Evolutionary conservation across 2,797 vertebrate genomes (phyloP), one percentile per base, ranked within the genome.

Genomic region (Peromyscus eremicus): DNA sequence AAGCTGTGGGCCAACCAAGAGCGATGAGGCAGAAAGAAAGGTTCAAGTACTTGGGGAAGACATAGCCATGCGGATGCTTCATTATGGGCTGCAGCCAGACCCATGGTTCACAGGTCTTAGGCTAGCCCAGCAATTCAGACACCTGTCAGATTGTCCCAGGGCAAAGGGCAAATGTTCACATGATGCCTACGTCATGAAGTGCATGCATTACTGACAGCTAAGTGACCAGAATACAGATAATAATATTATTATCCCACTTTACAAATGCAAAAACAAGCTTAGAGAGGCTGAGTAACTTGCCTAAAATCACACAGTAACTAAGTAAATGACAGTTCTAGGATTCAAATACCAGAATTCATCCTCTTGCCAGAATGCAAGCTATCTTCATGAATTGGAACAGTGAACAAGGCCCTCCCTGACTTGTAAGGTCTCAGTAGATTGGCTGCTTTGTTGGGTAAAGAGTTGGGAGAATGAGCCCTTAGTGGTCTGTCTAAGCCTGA

Each of bases 201-300:
- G 80, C 60, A 49, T 52, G 68, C 32, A 46, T 94, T 87, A 43
- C 60, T 95, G 55, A 92, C 49, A 92, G 37, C n/a, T 64, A 92
- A 46, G 43, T 95, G 62, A 32, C 66, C 76, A 84, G 46, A 89
- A 64, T 96, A 90, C 62, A 97, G 83, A 80, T 93, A 95, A 92
- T 95, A 92, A 95, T 97, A 80, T 97, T 95, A 92, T 94, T 97
- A 91, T 92, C 85, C 89, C 66, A 92, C 91, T 97, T 97, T 93
- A 84, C 92, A 95, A 87, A 97, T 97, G 94, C 96, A 97, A 93
- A 97, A 95, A 95, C 91, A 97, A 95, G 95, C 96, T 97, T 97
- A 97, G 90, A 95, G 76, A 96, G 95, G 87, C 86, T 92, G 93
- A 96, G 85, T 94, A 96, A 97, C 25, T 85, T 94, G n/a, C 77